Conservation (phyloP, 2,113 vertebrate species). For the Saimiri boliviensis region DNA sequence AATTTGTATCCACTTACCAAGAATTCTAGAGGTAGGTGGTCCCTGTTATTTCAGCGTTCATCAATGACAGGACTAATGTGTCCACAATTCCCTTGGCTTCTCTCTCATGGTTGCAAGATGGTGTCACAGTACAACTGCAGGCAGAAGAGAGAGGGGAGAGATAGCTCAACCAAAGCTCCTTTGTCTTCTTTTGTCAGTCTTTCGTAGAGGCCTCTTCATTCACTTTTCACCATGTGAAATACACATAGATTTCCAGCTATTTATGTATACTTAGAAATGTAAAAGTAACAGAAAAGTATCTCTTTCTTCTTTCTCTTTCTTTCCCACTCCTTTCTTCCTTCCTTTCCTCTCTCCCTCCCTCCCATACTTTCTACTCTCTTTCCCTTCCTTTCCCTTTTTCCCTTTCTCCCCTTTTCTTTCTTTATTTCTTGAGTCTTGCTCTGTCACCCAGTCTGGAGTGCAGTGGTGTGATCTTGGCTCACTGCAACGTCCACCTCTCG, state of each 20-base stretch:
- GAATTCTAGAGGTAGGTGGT: background rate
- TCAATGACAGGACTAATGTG: background rate
- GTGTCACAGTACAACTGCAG: background rate
- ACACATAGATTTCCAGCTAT: background rate
- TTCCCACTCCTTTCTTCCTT: too few species aligned
- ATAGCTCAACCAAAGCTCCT: background rate
- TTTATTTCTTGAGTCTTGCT: too few species aligned
- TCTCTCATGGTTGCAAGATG: background rate
- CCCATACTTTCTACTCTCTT: too few species aligned
- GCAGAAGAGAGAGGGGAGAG: background rate
- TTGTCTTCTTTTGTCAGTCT: background rate
- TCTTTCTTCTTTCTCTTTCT: too few species aligned
- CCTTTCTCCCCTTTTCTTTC: too few species aligned
- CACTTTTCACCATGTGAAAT: background rate
- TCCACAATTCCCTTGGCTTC: background rate
- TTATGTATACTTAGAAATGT: too few species aligned
- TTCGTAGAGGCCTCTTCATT: background rate
- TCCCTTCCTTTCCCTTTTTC: too few species aligned
- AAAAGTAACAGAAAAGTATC: background rate
- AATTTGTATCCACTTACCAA: background rate
- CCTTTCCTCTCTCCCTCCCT: too few species aligned
- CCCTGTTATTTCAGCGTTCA: background rate
- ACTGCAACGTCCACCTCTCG: too few species aligned
- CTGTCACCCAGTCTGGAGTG: too few species aligned
- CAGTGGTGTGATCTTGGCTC: too few species aligned